A percentile compares a stretch with the other conserved stretches of the same genome.
phyloP scores from a whole-genome alignment of 2,113 vertebrate species.

The Varanus salvator region DNA sequence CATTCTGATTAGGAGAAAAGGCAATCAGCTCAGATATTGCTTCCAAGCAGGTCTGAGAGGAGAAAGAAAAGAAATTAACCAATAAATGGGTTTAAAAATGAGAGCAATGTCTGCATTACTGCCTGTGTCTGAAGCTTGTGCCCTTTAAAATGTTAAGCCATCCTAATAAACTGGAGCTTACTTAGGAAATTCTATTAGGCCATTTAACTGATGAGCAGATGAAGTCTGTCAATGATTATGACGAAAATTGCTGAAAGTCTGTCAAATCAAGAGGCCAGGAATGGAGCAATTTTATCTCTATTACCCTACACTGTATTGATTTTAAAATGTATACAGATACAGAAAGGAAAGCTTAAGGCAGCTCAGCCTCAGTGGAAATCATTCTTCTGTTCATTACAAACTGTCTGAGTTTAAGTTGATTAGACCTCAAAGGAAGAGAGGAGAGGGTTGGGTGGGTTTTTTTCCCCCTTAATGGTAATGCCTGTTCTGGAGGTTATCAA shows the following conservation, averaged over 20 bases:
- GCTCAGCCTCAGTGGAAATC: constrained; percentile 60
- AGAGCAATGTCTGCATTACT: constrained; percentile 31
- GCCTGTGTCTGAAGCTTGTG: constrained; percentile 26
- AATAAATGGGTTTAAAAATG: constrained; percentile 15
- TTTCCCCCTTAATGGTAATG: constrained; percentile 56
- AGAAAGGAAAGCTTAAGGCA: constrained; percentile 48
- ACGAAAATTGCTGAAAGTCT: constrained; percentile 43
- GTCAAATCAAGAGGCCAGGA: constrained; percentile 52
- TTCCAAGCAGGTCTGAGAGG: neutral
- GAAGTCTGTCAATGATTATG: constrained; percentile 57
- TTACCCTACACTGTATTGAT: constrained; percentile 38
- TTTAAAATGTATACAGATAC: constrained; percentile 40
- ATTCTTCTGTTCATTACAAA: constrained; percentile 65
- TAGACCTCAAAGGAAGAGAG: constrained; percentile 56
- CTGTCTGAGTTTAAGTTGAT: constrained; percentile 56
- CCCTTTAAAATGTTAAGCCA: constrained; percentile 51
- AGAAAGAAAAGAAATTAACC: neutral
- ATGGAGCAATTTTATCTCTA: constrained; percentile 53
- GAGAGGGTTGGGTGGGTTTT: constrained; percentile 45
- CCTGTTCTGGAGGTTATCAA: constrained; percentile 54
- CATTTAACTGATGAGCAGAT: constrained; percentile 54
- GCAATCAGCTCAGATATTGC: neutral
- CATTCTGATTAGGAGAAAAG: neutral
- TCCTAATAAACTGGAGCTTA: constrained; percentile 52
- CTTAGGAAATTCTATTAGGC: constrained; percentile 63